These are phyloP conservation scores for Ichneumoninae sp. DNA, from an alignment of 2,888 invertebrate species.

Conservation along the genomic window DNA sequence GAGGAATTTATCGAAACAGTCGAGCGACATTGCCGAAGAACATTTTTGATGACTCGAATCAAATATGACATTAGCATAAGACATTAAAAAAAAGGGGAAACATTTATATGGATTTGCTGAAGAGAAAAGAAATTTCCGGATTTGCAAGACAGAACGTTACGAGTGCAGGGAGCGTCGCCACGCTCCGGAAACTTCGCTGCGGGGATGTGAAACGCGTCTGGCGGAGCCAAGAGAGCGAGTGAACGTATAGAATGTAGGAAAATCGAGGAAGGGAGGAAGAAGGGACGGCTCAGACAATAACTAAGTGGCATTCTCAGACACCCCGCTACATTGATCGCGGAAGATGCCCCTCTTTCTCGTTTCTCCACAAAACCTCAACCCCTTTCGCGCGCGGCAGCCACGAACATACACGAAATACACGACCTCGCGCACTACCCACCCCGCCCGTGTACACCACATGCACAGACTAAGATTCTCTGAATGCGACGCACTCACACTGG, in stretches of 20 bases:
- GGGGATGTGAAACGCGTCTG: slow-evolving; percentile 41
- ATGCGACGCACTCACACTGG: slow-evolving; percentile 39
- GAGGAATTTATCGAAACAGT: neutral
- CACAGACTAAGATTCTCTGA: slow-evolving; percentile 25
- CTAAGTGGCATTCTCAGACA: slow-evolving; percentile 80
- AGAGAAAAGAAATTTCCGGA: slow-evolving; percentile 14
- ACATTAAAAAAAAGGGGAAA: neutral
- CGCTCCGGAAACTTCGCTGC: slow-evolving; percentile 37
- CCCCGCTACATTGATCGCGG: slow-evolving; percentile 73
- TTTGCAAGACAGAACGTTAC: slow-evolving; percentile 8
- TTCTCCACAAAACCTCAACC: slow-evolving; percentile 32
- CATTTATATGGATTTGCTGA: slow-evolving; percentile 29
- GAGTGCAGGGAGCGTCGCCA: slow-evolving; percentile 22
- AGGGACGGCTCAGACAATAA: slow-evolving; percentile 75
- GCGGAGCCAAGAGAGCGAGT: slow-evolving; percentile 55
- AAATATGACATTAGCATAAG: neutral
- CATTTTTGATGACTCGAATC: neutral
- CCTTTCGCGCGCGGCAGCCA: slow-evolving; percentile 34
- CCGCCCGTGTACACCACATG: slow-evolving; percentile 19
- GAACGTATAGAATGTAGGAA: slow-evolving; percentile 43
- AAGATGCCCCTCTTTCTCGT: slow-evolving; percentile 59
- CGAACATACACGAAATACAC: slow-evolving; percentile 34
- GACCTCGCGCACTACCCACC: neutral
- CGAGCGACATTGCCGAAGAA: neutral
- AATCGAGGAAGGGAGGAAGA: slow-evolving; percentile 44